Evolutionary conservation across 1,140 invertebrate species (phyloP).

Genomic region (Lucilia sericata): DNA sequence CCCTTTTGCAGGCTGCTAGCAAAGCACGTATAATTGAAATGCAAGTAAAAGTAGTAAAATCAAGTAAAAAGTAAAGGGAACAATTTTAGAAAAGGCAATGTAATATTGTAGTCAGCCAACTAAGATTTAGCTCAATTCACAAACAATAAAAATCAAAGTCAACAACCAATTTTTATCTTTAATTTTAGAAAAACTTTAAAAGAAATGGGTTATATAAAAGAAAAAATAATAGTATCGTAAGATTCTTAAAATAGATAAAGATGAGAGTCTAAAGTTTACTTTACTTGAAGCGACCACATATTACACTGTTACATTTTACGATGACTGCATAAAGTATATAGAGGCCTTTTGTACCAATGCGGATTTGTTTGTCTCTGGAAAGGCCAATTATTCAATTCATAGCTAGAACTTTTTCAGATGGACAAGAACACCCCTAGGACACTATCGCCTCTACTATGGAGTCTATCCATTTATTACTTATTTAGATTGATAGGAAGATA

Average conservation of each 20-base stretch:
- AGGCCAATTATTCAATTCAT: too few species aligned
- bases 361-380: too few species aligned
- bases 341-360: too few species aligned
- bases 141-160: constrained; percentile 67
- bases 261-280: constrained; percentile 30
- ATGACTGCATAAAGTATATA: too few species aligned
- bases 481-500: too few species aligned
- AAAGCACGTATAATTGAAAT: constrained; percentile 21
- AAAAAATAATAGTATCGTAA: too few species aligned
- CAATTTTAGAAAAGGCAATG: background rate
- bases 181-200: constrained; percentile 46
- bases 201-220: background rate
- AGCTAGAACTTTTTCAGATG: too few species aligned
- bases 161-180: constrained; percentile 62
- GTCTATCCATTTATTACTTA: too few species aligned
- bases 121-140: constrained; percentile 36
- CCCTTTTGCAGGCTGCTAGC: background rate
- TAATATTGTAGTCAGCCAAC: background rate
- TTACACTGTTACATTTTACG: too few species aligned
- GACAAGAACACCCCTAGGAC: too few species aligned
- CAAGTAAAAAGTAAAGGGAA: background rate
- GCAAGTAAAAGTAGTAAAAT: background rate
- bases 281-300: constrained; percentile 60
- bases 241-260: too few species aligned
- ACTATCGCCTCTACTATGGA: too few species aligned